These are phyloP conservation scores for Plutomurus gul DNA, from an alignment of 1,140 invertebrate genomes.

Conservation along the genomic window DNA sequence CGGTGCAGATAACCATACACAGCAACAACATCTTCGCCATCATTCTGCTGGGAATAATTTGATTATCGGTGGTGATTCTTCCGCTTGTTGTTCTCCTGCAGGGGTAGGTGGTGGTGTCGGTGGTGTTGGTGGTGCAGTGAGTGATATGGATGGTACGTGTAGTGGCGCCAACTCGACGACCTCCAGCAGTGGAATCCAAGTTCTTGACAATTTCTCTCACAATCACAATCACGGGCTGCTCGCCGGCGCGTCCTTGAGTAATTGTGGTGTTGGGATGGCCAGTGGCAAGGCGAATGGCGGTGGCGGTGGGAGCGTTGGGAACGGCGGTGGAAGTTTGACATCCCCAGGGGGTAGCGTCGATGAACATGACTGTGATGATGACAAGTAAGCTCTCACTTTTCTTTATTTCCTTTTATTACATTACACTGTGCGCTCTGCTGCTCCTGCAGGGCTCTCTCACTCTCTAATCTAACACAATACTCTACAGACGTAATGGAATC, in stretches of 20 bases:
- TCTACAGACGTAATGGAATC: slow-evolving; percentile 3
- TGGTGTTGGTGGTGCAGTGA: not conserved
- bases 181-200: not conserved
- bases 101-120: no score
- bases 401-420: not conserved
- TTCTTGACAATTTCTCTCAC: slow-evolving; percentile 31
- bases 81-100: slow-evolving; percentile 22
- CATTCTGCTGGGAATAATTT: slow-evolving; percentile 18
- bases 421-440: not conserved
- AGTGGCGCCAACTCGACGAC: not conserved
- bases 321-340: slow-evolving; percentile 33
- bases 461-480: not conserved
- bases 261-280: slow-evolving; percentile 6
- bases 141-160: slow-evolving; percentile 37
- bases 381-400: slow-evolving; percentile 48
- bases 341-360: slow-evolving; percentile 52
- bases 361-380: slow-evolving; percentile 53
- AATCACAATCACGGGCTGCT: slow-evolving; percentile 21
- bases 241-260: slow-evolving; percentile 4
- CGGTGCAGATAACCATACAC: not conserved
- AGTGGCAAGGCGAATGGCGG: not conserved
- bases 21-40: slow-evolving; percentile 29
- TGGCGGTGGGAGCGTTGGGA: not conserved
- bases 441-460: slow-evolving; percentile 3
- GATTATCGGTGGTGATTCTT: slow-evolving; percentile 3